Evolutionary conservation across 2,888 invertebrate genomes (phyloP).

Genomic region (Caenorhabditis sp.): DNA sequence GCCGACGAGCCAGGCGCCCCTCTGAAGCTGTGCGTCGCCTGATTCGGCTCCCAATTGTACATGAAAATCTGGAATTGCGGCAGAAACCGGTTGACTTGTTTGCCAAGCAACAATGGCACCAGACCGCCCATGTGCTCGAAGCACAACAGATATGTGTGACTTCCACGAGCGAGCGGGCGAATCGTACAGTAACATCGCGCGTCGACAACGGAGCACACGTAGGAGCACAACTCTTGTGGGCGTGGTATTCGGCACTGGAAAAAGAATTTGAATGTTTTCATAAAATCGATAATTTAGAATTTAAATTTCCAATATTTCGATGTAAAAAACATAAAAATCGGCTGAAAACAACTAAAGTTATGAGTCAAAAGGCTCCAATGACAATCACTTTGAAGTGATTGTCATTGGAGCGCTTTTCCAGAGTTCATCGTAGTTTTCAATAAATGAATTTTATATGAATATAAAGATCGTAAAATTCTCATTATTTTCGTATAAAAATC

Average conservation of each 20-base stretch:
- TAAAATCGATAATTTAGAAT: not conserved
- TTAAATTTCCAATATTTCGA: not conserved
- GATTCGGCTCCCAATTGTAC: conserved; percentile 64
- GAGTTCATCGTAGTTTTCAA: not conserved
- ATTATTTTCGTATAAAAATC: conserved; percentile 6
- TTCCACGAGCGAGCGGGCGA: conserved; percentile 84
- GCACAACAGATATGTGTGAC: conserved; percentile 87
- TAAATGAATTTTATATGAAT: not conserved
- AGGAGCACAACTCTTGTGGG: conserved; percentile 91
- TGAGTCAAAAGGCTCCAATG: not conserved
- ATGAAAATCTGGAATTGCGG: conserved; percentile 94
- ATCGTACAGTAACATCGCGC: conserved; percentile 97
- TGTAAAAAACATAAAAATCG: not conserved
- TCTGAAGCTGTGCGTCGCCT: conserved; percentile 14
- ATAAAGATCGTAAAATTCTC: not conserved
- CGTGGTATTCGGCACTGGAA: conserved; percentile 95
- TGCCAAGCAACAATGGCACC: conserved; percentile 94
- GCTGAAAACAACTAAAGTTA: not conserved
- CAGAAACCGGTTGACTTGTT: conserved; percentile 93
- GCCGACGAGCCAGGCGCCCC: conserved; percentile 72
- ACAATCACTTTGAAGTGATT: not conserved
- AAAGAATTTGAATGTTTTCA: not conserved
- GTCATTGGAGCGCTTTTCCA: not conserved
- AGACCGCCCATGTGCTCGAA: conserved; percentile 95
- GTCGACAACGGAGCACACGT: conserved; percentile 93